Base-by-base conservation (phyloP, 2,113 vertebrate genomes). In the Mellivora capensis region DNA sequence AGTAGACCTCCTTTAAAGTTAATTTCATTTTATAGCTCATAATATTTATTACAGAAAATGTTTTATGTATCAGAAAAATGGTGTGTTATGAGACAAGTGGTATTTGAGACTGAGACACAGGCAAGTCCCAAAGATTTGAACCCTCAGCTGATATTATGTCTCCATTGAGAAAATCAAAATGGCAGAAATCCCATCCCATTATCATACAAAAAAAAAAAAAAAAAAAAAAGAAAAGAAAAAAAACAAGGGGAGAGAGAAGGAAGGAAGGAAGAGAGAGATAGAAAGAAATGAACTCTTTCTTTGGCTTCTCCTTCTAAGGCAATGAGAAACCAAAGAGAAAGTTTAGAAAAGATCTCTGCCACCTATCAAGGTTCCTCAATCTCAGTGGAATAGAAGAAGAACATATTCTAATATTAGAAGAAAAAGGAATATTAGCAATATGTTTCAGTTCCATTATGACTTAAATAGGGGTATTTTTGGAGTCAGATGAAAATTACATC, bases 401-500 rank as follows among this genome's bases (percentile, higher is more conserved):
- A 59, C 18, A 79, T n/a, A 93, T 39, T 61, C 82, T 96, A 47
- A 82, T 71, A 93, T 23, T 64, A 61, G 42, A 61, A 90, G 31
- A 71, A 37, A 94, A 95, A 71, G n/a, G 15, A 90, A 27, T 81
- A 85, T 81, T 31, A 91, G 27, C 31, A 93, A 77, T 69, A 77
- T 27, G n/a, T 59, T 97, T 94, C 83, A 29, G 34, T 3, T 72
- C 3, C 8, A 79, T 85, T 93, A 87, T 42, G 67, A 18, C 42
- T 72, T 88, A 87, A 96, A 93, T 6, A 89, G 29, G 11, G n/a
- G n/a, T n/a, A n/a, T n/a, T n/a, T 91, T 59, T 76, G n/a, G 8
- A 96, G 71, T 79, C 71, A 61, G 4, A 18, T 77, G 52, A 94
- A 31, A 96, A 90, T 93, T 90, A 95, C 95, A 81, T 79, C 29